phyloP scores from a whole-genome alignment of 1,140 invertebrate genomes.

The Calliopsis andreniformis region DNA sequence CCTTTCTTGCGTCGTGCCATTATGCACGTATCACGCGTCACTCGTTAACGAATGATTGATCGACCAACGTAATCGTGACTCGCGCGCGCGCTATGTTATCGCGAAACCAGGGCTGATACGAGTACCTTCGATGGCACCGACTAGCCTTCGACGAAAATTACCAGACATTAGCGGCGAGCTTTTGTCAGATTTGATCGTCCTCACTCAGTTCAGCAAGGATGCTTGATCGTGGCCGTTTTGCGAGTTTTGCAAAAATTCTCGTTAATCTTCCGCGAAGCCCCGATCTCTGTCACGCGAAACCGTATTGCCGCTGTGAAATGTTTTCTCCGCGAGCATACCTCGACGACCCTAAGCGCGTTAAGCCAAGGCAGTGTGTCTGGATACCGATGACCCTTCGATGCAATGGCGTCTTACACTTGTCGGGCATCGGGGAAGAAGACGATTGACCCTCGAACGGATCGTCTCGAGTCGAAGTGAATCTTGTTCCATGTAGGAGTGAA shows the following conservation, averaged over 20 bases:
- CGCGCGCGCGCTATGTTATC: slow-evolving; percentile 29
- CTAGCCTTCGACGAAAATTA: slow-evolving; percentile 38
- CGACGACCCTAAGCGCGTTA: background rate
- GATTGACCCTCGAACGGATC: slow-evolving; percentile 7
- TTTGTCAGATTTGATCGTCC: slow-evolving; percentile 22
- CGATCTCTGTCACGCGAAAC: background rate
- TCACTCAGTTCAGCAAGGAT: background rate
- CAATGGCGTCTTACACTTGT: background rate
- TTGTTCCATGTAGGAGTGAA: background rate
- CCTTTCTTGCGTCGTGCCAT: slow-evolving; percentile 32
- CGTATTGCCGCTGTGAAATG: background rate
- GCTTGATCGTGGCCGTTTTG: background rate
- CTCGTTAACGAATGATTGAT: slow-evolving; percentile 57
- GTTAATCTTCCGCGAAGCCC: slow-evolving; percentile 4
- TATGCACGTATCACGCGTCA: slow-evolving; percentile 46
- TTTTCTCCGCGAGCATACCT: slow-evolving; percentile 1
- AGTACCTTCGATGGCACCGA: background rate
- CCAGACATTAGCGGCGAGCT: slow-evolving; percentile 8
- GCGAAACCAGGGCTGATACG: slow-evolving; percentile 29
- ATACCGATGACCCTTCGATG: background rate
- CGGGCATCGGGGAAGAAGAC: background rate
- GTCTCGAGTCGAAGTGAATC: background rate
- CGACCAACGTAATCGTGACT: slow-evolving; percentile 7
- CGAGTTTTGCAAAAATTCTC: slow-evolving; percentile 8
- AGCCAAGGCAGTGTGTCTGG: background rate